Percentiles rank a stretch among this genome's conserved stretches.
Conservation (phyloP, 2,888 invertebrate genomes). For the Helicoverpa assulta region DNA sequence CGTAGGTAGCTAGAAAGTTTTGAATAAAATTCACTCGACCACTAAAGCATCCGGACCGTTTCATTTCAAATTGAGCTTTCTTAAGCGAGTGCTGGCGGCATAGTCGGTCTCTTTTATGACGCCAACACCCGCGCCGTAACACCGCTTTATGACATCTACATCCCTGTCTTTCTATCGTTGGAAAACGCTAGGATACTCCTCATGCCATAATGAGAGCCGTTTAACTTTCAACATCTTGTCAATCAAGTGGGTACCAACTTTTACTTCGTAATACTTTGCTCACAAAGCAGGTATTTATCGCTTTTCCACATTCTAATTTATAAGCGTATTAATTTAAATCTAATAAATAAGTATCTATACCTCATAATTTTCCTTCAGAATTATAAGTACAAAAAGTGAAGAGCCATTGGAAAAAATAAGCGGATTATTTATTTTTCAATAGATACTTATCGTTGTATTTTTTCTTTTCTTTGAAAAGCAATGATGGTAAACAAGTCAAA, state of each 20-base stretch:
- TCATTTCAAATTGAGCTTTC: constrained; percentile 77
- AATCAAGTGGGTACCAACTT: constrained; percentile 18
- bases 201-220: constrained; percentile 67
- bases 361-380: constrained; percentile 43
- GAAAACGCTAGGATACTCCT: constrained; percentile 76
- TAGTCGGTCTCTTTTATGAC: constrained; percentile 80
- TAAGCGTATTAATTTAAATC: constrained; percentile 52
- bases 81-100: constrained; percentile 66
- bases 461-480: constrained; percentile 25
- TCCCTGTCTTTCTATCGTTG: constrained; percentile 77
- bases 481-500: constrained; percentile 28
- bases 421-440: constrained; percentile 65
- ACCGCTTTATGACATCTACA: constrained; percentile 82
- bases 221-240: constrained; percentile 54
- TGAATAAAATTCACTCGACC: constrained; percentile 68
- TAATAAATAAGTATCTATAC: constrained; percentile 54
- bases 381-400: constrained; percentile 40
- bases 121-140: constrained; percentile 79
- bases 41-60: constrained; percentile 69
- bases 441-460: constrained; percentile 43
- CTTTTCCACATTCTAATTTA: constrained; percentile 15
- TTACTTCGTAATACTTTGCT: constrained; percentile 3
- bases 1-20: constrained; percentile 46
- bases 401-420: constrained; percentile 61
- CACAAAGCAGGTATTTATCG: constrained; percentile 2